Percentiles rank a stretch among this genome's conserved stretches.
Conservation (phyloP, 2,888 invertebrate species). For the Bombylius major region DNA sequence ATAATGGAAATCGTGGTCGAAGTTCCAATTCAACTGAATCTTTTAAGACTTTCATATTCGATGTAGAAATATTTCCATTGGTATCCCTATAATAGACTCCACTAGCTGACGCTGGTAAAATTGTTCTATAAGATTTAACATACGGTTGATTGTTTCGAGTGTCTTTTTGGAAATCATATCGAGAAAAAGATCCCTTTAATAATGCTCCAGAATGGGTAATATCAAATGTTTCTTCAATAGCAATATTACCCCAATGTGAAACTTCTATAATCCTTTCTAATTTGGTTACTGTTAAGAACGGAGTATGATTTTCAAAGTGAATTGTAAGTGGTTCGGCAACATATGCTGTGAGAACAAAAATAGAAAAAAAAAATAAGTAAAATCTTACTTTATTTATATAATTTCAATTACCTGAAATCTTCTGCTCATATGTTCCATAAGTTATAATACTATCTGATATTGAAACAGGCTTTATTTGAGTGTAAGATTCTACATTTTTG, state of each 20-base stretch:
- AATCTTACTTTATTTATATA: not conserved
- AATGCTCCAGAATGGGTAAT: conserved; percentile 85
- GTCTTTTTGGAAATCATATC: conserved; percentile 95
- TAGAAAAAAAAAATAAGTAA: not conserved
- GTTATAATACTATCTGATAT: conserved; percentile 67
- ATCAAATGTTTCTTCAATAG: conserved; percentile 88
- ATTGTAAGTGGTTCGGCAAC: conserved; percentile 54
- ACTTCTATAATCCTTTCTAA: conserved; percentile 84
- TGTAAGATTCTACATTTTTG: conserved; percentile 67
- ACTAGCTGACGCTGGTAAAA: conserved; percentile 74
- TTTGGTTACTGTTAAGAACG: conserved; percentile 85
- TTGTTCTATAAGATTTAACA: conserved; percentile 81
- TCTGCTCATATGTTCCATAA: conserved; percentile 79
- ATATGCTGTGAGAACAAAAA: conserved; percentile 29
- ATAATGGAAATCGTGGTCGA: conserved; percentile 92
- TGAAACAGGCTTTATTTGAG: conserved; percentile 66
- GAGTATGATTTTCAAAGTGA: conserved; percentile 93
- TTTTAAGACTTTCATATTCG: conserved; percentile 73
- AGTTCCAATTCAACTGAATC: conserved; percentile 92
- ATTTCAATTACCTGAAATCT: conserved; percentile 38
- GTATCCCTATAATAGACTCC: conserved; percentile 94
- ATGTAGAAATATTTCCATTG: conserved; percentile 98
- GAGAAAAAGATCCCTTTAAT: conserved; percentile 88
- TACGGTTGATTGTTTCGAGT: conserved; percentile 77
- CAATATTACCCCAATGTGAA: conserved; percentile 99